Conservation (phyloP, 2,113 vertebrate genomes). For the Taurulus bubalis region DNA sequence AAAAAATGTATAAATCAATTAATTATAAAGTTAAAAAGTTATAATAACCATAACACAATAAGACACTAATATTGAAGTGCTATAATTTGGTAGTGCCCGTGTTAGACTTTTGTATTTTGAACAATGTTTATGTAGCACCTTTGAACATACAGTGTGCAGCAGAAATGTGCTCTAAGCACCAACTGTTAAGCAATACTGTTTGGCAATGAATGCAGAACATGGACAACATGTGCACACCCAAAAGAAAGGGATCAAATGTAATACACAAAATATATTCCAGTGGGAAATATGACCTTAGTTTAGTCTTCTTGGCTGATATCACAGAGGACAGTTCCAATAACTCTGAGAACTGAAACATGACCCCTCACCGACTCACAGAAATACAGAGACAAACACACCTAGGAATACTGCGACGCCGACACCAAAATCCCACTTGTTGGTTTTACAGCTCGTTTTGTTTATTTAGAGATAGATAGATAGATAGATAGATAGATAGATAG, state of each 20-base stretch:
- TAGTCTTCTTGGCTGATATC: slow-evolving; percentile 18
- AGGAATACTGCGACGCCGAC: background rate
- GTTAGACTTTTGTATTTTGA: background rate
- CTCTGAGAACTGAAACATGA: slow-evolving; percentile 7
- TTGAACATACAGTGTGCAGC: slow-evolving; percentile 8
- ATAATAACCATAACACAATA: background rate
- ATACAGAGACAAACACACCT: slow-evolving; percentile 33
- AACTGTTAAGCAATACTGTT: slow-evolving; percentile 46
- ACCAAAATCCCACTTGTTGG: background rate
- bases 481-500: too few species aligned
- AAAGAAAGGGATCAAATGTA: slow-evolving; percentile 22
- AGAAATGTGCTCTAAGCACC: background rate
- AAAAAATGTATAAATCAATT: background rate
- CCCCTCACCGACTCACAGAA: slow-evolving; percentile 37
- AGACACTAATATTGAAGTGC: background rate
- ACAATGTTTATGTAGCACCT: background rate
- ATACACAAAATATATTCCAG: background rate
- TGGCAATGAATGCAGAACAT: slow-evolving; percentile 7
- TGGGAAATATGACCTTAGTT: slow-evolving; percentile 12
- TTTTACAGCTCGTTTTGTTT: too few species aligned
- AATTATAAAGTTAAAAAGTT: background rate
- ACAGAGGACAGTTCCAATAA: slow-evolving; percentile 13
- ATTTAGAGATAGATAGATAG: too few species aligned
- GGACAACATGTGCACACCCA: background rate
- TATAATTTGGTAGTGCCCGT: background rate